A percentile compares a stretch with the other conserved stretches of the same genome.
Evolutionary conservation across 2,113 vertebrate genomes (phyloP).

Genomic region (Cariama cristata): DNA sequence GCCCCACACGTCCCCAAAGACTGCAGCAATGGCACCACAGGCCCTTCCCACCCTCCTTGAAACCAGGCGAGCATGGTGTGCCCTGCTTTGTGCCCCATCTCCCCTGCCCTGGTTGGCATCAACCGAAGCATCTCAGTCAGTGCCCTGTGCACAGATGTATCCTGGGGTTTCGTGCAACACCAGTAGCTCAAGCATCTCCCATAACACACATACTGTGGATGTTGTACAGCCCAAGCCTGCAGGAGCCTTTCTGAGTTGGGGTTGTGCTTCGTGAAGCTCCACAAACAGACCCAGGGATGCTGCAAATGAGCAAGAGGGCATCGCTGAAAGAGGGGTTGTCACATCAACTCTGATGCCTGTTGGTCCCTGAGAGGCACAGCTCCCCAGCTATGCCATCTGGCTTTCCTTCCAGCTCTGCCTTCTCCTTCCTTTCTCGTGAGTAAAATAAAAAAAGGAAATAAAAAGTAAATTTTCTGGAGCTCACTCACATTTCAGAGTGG

Average conservation of each 20-base stretch:
- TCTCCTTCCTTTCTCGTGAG: background rate
- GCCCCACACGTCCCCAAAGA: accelerated
- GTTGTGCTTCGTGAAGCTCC: background rate
- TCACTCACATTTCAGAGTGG: background rate
- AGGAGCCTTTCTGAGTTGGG: background rate
- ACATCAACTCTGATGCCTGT: background rate
- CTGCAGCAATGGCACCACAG: accelerated
- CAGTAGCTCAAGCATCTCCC: background rate
- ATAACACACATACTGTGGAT: background rate
- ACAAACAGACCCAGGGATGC: background rate
- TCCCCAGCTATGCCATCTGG: accelerated
- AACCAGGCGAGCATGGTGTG: accelerated
- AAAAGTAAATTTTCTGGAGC: background rate
- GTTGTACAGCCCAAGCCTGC: background rate
- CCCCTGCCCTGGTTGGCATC: background rate
- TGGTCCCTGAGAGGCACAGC: accelerated
- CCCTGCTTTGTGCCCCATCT: background rate
- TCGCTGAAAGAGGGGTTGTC: background rate
- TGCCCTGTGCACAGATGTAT: background rate
- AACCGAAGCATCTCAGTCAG: background rate
- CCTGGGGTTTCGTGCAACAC: background rate
- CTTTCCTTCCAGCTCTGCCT: background rate
- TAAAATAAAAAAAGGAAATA: background rate
- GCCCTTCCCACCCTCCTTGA: background rate
- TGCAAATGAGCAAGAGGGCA: background rate